Base-by-base conservation (phyloP, 53 echinoderm and acorn worm species). In the Echinometra lucunter region DNA sequence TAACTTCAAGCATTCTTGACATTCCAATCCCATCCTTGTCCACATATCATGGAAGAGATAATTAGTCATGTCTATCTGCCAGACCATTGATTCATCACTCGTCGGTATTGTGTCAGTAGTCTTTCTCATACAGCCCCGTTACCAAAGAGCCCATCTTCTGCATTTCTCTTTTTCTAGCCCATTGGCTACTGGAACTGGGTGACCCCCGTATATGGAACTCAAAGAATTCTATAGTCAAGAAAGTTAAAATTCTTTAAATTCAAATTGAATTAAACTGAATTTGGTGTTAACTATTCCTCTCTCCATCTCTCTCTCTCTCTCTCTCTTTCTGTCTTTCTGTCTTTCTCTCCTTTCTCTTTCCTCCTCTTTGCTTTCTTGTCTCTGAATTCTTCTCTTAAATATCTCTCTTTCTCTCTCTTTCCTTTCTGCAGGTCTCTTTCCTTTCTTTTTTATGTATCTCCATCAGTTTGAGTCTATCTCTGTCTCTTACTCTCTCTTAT, bases 21-120 rank as follows among this genome's bases (percentile, higher is more conserved):
- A 89, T 58, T 60, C 16, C 89, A 35, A 23, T n/a, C 58, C 89
- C 89, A 45, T 58, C 89, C 60, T 37, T 58, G 1, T 32, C 89
- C 40, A 35, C 47, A 32, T 37, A 89, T 89, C 89, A 58, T 49
- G 12, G 37, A 58, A 38, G 37, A 88, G 37, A 89, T 60, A 58
- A 57, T 89, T 60, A 58, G 89, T 89, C 89, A 58, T 47, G 83
- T 83, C 83, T 83, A 13, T 27, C 47, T 83, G 27, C 27, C 49
- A 8, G 17, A 47, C 83, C 7, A 83, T 45, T 83, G 49, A 47
- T 12, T n/a, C 83, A n/a, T 47, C 47, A n/a, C 83, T 83, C 47
- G 83, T n/a, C 83, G 28, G 27, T 83, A 27, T 40, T 47, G 30
- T 19, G 38, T 19, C 11, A 2, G 18, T 75, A 75, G 75, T 75